These are phyloP conservation scores for Folsomia manolachei DNA, from an alignment of 2,888 invertebrate species.

Conservation along the genomic window DNA sequence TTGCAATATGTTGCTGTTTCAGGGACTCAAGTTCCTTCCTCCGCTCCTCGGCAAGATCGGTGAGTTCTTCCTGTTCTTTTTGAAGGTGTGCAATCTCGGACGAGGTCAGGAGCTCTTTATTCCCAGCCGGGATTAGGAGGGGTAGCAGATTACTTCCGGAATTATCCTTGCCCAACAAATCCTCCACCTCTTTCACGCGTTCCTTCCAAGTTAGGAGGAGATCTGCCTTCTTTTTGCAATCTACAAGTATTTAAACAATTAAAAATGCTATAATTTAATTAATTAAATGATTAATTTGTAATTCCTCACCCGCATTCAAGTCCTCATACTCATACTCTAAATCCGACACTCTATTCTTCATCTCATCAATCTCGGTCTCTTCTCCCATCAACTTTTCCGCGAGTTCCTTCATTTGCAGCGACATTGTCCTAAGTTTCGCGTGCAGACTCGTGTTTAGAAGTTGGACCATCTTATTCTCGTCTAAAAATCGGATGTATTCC, in stretches of 20 bases:
- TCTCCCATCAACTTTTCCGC: constrained; percentile 84
- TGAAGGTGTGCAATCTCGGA: constrained; percentile 76
- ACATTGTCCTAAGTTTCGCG: constrained; percentile 69
- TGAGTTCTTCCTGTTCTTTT: constrained; percentile 86
- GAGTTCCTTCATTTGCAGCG: constrained; percentile 70
- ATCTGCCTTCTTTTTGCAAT: constrained; percentile 2
- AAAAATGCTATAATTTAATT: background rate
- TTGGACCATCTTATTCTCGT: constrained; percentile 85
- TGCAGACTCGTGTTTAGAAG: constrained; percentile 85
- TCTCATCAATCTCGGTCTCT: constrained; percentile 90
- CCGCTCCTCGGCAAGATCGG: constrained; percentile 86
- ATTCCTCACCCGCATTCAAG: constrained; percentile 57
- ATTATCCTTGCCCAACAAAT: background rate
- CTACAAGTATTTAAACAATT: no score
- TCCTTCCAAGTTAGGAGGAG: background rate
- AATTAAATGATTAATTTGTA: no score
- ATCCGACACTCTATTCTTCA: constrained; percentile 94
- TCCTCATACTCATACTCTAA: constrained; percentile 86
- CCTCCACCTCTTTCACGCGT: background rate
- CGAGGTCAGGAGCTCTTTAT: constrained; percentile 18
- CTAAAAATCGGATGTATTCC: constrained; percentile 80
- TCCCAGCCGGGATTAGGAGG: background rate
- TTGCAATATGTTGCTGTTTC: constrained; percentile 75
- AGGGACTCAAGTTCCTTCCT: constrained; percentile 89
- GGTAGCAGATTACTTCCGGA: no score